A percentile compares a stretch with the other conserved stretches of the same genome.
These are phyloP conservation scores for Conger conger DNA, from an alignment of 2,113 vertebrate genomes.

Conservation along the genomic window DNA sequence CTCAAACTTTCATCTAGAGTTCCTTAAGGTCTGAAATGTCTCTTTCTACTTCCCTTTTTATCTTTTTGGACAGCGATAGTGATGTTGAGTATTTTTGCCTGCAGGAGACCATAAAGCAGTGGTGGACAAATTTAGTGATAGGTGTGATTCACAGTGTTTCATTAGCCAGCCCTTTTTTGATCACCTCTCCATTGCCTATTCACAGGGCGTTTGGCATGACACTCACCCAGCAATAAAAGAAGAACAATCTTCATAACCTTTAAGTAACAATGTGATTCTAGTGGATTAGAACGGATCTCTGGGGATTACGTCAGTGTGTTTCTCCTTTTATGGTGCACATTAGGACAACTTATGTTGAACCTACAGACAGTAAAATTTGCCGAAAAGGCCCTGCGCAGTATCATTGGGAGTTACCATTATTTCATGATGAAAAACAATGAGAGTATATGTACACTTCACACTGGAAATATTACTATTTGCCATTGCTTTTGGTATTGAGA, in stretches of 20 bases:
- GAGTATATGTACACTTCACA: too few relatives aligned
- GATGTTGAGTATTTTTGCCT: slow-evolving; percentile 19
- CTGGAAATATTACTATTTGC: too few relatives aligned
- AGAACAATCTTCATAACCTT: slow-evolving; percentile 5
- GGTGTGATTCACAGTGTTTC: slow-evolving; percentile 21
- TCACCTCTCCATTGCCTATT: neutral
- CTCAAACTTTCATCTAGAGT: slow-evolving; percentile 16
- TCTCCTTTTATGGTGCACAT: too few relatives aligned
- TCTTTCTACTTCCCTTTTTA: slow-evolving; percentile 9
- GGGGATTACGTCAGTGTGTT: too few relatives aligned
- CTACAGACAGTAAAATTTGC: too few relatives aligned
- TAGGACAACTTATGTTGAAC: too few relatives aligned
- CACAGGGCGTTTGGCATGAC: neutral
- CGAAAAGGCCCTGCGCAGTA: too few relatives aligned
- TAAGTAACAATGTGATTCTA: neutral
- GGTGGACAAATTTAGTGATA: slow-evolving; percentile 8
- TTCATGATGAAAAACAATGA: too few relatives aligned
- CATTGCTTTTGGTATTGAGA: too few relatives aligned
- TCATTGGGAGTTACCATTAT: too few relatives aligned
- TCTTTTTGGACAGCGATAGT: slow-evolving; percentile 20
- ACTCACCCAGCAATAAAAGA: neutral
- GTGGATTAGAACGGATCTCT: neutral
- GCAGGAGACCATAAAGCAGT: slow-evolving; percentile 21
- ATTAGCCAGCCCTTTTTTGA: slow-evolving; percentile 19
- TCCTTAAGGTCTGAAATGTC: slow-evolving; percentile 12